These are phyloP conservation scores for Elysia chlorotica DNA, from an alignment of 1,140 invertebrate genomes.

Conservation along the genomic window DNA sequence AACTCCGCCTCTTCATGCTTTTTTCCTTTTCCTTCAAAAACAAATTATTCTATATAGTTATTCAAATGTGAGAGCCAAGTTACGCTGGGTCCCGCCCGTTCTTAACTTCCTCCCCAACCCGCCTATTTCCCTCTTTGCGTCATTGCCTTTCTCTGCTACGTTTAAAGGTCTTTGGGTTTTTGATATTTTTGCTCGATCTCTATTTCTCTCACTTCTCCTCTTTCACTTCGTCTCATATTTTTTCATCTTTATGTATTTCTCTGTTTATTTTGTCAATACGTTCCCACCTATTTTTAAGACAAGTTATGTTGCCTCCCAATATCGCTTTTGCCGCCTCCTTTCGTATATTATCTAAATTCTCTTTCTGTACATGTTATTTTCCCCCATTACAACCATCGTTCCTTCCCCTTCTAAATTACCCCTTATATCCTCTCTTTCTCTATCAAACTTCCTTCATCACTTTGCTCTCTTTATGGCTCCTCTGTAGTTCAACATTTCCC, in stretches of 20 bases:
- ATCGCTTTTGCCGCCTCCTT: neutral
- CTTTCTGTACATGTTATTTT: neutral
- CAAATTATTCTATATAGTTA: too few relatives aligned
- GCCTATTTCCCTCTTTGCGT: neutral
- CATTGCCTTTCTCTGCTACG: neutral
- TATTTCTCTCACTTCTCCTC: neutral
- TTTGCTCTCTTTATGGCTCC: too few relatives aligned
- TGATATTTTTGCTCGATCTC: neutral
- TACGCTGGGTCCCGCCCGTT: too few relatives aligned
- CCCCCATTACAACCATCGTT: neutral
- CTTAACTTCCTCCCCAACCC: neutral
- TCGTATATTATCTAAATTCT: neutral
- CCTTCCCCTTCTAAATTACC: neutral
- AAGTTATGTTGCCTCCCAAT: neutral
- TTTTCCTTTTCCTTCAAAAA: neutral
- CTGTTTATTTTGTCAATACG: neutral
- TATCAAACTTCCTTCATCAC: too few relatives aligned
- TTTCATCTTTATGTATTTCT: neutral
- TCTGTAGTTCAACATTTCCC: too few relatives aligned
- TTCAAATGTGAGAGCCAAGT: too few relatives aligned
- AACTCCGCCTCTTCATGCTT: too few relatives aligned
- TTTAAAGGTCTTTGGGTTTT: neutral
- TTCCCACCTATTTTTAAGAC: neutral
- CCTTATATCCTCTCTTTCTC: neutral
- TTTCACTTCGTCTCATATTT: neutral